Evolutionary conservation across 2,888 invertebrate genomes (phyloP).

Genomic region (Trileptium ribeirensis): DNA sequence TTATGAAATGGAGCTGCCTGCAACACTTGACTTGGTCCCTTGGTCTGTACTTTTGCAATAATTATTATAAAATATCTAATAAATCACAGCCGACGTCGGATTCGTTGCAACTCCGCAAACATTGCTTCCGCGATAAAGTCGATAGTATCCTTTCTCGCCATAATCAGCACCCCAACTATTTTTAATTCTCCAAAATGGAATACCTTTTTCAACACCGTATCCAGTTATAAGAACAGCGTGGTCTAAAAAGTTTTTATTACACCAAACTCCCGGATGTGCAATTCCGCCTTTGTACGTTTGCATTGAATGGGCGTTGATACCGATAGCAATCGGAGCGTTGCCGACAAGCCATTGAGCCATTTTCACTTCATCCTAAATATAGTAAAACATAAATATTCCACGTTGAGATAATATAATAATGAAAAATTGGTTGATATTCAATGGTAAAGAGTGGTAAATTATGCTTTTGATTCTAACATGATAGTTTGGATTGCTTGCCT

Average conservation of each 20-base stretch:
- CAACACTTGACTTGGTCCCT: no score
- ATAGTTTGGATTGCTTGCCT: no score
- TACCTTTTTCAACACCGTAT: slow-evolving; percentile 39
- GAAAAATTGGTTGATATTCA: no score
- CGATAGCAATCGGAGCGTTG: slow-evolving; percentile 39
- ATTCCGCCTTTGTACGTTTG: slow-evolving; percentile 50
- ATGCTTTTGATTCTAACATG: no score
- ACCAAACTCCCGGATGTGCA: slow-evolving; percentile 46
- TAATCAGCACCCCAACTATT: slow-evolving; percentile 47
- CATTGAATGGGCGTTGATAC: slow-evolving; percentile 48
- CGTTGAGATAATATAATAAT: no score
- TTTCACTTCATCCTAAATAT: slow-evolving; percentile 42
- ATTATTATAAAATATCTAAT: no score
- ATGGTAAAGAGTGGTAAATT: no score
- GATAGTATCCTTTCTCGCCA: slow-evolving; percentile 49
- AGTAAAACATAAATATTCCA: not conserved
- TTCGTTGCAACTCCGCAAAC: slow-evolving; percentile 17
- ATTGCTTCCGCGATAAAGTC: slow-evolving; percentile 23
- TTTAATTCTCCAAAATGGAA: slow-evolving; percentile 49
- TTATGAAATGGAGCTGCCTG: no score
- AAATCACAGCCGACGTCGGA: slow-evolving; percentile 4
- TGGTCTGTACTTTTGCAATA: no score
- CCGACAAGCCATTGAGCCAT: slow-evolving; percentile 44
- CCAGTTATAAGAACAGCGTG: slow-evolving; percentile 46
- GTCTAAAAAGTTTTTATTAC: slow-evolving; percentile 33